Base-by-base conservation (phyloP, 2,888 invertebrate genomes). In the Odontothrips loti region DNA sequence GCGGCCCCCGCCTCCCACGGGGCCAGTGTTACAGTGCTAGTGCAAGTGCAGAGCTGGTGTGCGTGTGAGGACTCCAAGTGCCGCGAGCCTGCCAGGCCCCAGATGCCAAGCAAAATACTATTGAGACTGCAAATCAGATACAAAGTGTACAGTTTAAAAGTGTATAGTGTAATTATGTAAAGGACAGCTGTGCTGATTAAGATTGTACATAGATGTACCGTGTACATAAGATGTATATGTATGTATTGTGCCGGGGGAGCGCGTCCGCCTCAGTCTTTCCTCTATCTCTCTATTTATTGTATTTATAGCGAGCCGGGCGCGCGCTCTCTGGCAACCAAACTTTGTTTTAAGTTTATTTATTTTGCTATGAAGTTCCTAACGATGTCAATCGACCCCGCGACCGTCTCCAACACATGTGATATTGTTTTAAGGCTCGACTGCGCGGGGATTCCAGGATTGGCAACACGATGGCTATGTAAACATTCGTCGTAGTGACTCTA, bases 331-430 rank as follows among this genome's bases (percentile, higher is more conserved):
- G 68, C 68, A 23, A 75, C 68, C 23, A 75, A 75, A 75, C 68
- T 75, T 75, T 23, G 23, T 75, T 68, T 75, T 75, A 75, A 75
- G 68, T 75, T 75, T 75, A 75, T 75, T 75, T 75, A 75, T 75
- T 75, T 75, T 75, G 68, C 68, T 75, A 75, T 75, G 68, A 75
- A 75, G 68, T 75, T 75, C 68, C 68, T 75, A 75, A 75, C 68
- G 68, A 75, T 75, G 68, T 75, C 68, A 75, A 75, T 75, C 68
- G 68, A 75, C 68, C 68, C 68, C 68, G 68, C 68, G 68, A 27
- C 68, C 68, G 68, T 75, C 68, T 75, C 68, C 68, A 75, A 75
- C 68, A 75, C n/a, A 75, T 75, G 68, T 75, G 68, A 75, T 75
- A 75, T 75, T 75, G 68, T 75, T 75, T 75, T 75, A 75, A 75